These are phyloP conservation scores for Meriones unguiculatus DNA, from an alignment of 2,113 vertebrate species.

Conservation along the genomic window DNA sequence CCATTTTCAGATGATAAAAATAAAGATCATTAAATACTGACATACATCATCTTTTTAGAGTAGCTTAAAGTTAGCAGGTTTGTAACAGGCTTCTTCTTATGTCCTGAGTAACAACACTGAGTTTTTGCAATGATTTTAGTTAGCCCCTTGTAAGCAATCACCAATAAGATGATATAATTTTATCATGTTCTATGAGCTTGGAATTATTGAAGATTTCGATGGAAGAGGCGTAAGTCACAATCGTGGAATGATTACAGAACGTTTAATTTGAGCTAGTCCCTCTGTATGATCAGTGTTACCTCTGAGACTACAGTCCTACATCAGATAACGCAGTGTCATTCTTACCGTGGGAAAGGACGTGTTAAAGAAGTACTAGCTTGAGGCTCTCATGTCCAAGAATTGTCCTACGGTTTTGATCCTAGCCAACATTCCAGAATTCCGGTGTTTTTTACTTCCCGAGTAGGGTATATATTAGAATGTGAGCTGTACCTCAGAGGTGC, in stretches of 20 bases:
- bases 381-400: not conserved
- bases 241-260: not conserved
- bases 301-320: not conserved
- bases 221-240: not conserved
- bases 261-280: not conserved
- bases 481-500: not conserved
- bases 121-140: not conserved
- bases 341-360: not conserved
- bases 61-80: not conserved
- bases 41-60: not conserved
- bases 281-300: not conserved
- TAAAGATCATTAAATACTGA: not conserved
- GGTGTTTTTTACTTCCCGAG: not conserved
- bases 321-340: not conserved
- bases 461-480: not conserved
- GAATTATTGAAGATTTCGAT: not conserved
- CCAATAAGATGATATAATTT: not conserved
- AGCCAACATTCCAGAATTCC: not conserved
- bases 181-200: not conserved
- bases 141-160: not conserved
- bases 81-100: not conserved
- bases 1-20: not conserved
- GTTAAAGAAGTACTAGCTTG: not conserved
- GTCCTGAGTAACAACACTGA: not conserved
- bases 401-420: not conserved